Base-by-base conservation (phyloP, 2,113 vertebrate species). In the Aplodontia rufa region DNA sequence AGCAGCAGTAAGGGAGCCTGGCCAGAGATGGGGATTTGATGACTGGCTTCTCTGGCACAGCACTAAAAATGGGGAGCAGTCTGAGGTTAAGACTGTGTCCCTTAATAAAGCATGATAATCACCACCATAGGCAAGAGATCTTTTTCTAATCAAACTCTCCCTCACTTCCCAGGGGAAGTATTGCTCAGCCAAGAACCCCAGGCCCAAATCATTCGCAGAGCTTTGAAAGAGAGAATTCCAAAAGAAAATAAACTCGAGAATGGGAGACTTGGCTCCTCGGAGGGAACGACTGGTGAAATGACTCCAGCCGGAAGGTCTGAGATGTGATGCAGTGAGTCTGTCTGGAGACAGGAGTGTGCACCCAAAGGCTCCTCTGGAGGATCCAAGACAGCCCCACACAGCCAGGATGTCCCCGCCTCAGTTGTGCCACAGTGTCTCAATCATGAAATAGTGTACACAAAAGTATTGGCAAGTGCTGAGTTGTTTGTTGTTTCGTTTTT, bases 81-180 rank as follows among this genome's bases (percentile, higher is more conserved):
- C 80, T 37, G 2, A 72, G 84, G 90, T 96, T 76, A 80, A 90
- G 84, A 53, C 64, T 69, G 30, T 0, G 6, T 35, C 85, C 78
- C 84, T 14, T 64, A 80, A 97, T 95, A 69, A 93, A 93, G 84
- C 40, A 80, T 90, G 51, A 60, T 90, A 80, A 96, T 90, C 80
- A 0, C 87, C 60, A 84, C 94, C 58, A 14, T 1, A 76, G 84
- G 92, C 92, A 92, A 69, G 95, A 90, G 66, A 80, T 93, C 94
- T 75, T 96, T 96, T 93, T 76, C 96, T 94, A 95, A 90, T 96
- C 97, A 93, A 97, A 96, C 84, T 94, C 89, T 87, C 58, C 69
- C 84, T 90, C 49, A 24, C 92, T 84, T 84, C 79, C 71, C 3
- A 35, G 80, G 91, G 90, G 83, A 96, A 72, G 74, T 35, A 58